phyloP scores from a whole-genome alignment of 2,888 invertebrate species.

The Stegophylla sp. region DNA sequence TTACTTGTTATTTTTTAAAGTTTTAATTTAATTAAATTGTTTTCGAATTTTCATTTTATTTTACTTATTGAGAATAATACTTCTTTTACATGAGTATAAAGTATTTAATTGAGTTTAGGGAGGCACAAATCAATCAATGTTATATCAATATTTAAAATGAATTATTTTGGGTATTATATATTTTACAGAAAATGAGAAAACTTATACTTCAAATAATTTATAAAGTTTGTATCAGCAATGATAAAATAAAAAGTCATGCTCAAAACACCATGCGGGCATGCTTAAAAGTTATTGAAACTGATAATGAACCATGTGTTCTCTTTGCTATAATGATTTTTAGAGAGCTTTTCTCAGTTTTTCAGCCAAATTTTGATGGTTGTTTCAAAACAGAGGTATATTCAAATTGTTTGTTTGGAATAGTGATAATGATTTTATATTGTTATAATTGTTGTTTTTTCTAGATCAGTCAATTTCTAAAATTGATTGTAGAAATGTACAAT shows the following conservation, averaged over 20 bases:
- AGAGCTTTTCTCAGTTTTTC: conserved; percentile 25
- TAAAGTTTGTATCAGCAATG: conserved; percentile 11
- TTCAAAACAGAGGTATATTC: conserved; percentile 31
- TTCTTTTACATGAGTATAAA: no score
- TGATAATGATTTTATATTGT: background rate
- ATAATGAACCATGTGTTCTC: conserved; percentile 43
- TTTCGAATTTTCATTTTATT: no score
- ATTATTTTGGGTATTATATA: background rate
- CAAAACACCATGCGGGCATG: conserved; percentile 18
- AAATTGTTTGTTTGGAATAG: background rate
- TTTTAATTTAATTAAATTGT: no score
- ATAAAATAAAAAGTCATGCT: conserved; percentile 34
- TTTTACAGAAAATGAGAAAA: conserved; percentile 49
- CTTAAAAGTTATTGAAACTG: conserved; percentile 48
- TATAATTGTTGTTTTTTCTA: background rate
- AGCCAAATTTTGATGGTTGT: conserved; percentile 35
- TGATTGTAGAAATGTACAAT: conserved; percentile 22
- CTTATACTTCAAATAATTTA: conserved; percentile 45
- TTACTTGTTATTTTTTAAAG: no score
- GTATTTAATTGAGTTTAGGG: no score
- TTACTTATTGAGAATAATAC: no score
- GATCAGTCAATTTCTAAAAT: conserved; percentile 24
- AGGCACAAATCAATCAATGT: no score
- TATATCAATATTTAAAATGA: no score
- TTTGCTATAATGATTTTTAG: conserved; percentile 33